Evolutionary conservation across 2,797 vertebrate genomes (phyloP), one percentile per base, ranked within the genome.

Genomic region (Arrhamphus sclerolepis): DNA sequence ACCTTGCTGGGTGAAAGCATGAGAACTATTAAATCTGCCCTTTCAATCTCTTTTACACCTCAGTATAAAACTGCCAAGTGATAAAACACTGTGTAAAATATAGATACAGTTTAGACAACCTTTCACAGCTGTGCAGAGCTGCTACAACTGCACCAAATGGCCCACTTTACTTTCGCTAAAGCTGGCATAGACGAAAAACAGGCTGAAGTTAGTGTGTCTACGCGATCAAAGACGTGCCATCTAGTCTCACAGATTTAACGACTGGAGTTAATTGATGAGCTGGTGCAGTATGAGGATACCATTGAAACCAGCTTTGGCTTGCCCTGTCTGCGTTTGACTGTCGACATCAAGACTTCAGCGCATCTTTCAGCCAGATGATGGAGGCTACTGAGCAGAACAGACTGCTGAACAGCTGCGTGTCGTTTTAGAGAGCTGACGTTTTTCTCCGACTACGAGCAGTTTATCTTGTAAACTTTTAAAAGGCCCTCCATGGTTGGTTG

Each of bases 291-390:
- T 1, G 31, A 59, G 9, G 62, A 70, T 61, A 52, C 56, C 62
- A 65, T 20, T 69, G 68, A 80, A 72, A 67, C 70, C 50, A 49
- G 34, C 0, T 19, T 10, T 9, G 56, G 56, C 61, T 55, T 56
- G 70, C 48, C 60, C 60, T 7, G 62, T 63, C 55, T 73, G 70
- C 18, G 24, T 67, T 6, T n/a, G 26, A 10, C 50, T 75, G 28
- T 24, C n/a, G n/a, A 82, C 59, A 68, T 50, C 40, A 19, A 66
- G 28, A 61, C 44, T 62, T 60, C 7, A n/a, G 48, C 9, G 65
- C 86, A 88, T 87, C 87, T 84, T 87, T 82, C 56, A 64, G 46
- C 80, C 86, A 89, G 86, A 87, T 87, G 85, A 80, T 59, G 46
- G 54, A 19, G n/a, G 59, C 47, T 46, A 73, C 49, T 5, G 38